Conservation (phyloP, 1,140 invertebrate species). For the Cyphomyrmex costatus region DNA sequence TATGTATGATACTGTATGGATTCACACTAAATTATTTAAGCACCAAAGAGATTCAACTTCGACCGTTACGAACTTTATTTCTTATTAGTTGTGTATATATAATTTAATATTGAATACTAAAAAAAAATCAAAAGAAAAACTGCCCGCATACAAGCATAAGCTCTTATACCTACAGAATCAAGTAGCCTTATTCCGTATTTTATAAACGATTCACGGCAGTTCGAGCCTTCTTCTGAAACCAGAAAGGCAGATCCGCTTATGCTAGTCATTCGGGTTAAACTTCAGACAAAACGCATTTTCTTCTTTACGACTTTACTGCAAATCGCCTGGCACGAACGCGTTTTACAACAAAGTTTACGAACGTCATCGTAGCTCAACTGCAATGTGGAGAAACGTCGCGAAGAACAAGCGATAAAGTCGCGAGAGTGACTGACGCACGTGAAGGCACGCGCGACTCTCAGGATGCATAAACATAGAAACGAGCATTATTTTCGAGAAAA, state of each 20-base stretch:
- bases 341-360: slow-evolving; percentile 38
- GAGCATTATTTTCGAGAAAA: slow-evolving; percentile 29
- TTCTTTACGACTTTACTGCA: slow-evolving; percentile 32
- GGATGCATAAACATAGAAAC: slow-evolving; percentile 5
- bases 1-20: too few species aligned
- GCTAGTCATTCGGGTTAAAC: slow-evolving; percentile 13
- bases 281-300: not conserved
- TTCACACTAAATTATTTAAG: too few species aligned
- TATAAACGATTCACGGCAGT: not conserved
- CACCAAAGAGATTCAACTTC: too few species aligned
- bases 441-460: not conserved
- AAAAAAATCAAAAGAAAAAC: not conserved
- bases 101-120: not conserved
- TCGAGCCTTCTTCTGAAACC: not conserved
- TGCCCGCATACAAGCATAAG: not conserved
- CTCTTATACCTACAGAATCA: not conserved
- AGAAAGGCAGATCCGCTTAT: slow-evolving; percentile 8
- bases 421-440: slow-evolving; percentile 10
- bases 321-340: not conserved
- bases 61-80: too few species aligned
- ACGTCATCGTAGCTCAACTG: not conserved
- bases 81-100: too few species aligned
- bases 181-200: slow-evolving; percentile 13
- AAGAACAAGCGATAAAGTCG: slow-evolving; percentile 34
- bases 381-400: slow-evolving; percentile 2